Percentiles rank a stretch among this genome's conserved stretches.
Evolutionary conservation across 2,888 invertebrate species (phyloP).

Genomic region (Chesias legatella): DNA sequence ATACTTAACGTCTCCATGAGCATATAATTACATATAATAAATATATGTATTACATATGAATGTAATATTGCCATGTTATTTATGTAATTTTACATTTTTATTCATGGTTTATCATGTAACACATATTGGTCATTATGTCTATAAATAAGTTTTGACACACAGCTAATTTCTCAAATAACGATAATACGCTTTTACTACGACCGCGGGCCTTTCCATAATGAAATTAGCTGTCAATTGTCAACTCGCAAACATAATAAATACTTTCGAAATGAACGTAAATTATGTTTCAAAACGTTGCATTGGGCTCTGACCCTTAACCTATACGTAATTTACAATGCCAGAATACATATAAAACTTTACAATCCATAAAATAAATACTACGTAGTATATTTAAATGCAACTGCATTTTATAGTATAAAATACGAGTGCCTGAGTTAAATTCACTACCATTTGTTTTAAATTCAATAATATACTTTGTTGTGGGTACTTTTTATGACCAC

Average conservation of each 20-base stretch:
- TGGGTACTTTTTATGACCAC: no score
- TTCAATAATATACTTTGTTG: no score
- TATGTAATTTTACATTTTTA: no score
- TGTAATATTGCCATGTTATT: no score
- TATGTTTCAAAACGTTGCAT: constrained; percentile 29
- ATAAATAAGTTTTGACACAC: constrained; percentile 7
- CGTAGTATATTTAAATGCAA: not conserved
- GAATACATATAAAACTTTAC: constrained; percentile 8
- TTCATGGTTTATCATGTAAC: no score
- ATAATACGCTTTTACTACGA: constrained; percentile 30
- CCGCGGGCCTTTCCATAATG: constrained; percentile 40
- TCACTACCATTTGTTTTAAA: no score
- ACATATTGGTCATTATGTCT: constrained; percentile 1
- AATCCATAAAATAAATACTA: constrained; percentile 3
- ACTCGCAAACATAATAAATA: constrained; percentile 33
- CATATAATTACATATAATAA: no score
- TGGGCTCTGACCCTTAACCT: constrained; percentile 39
- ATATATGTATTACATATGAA: no score
- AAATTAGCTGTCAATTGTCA: constrained; percentile 45
- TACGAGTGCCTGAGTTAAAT: no score
- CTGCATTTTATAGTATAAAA: no score
- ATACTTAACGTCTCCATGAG: no score
- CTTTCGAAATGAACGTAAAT: constrained; percentile 38
- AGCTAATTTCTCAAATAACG: constrained; percentile 32
- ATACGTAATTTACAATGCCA: not conserved